Percentiles rank a stretch among this genome's conserved stretches.
These are phyloP conservation scores for Acanthosoma haemorrhoidale DNA, from an alignment of 2,888 invertebrate genomes.

Conservation along the genomic window DNA sequence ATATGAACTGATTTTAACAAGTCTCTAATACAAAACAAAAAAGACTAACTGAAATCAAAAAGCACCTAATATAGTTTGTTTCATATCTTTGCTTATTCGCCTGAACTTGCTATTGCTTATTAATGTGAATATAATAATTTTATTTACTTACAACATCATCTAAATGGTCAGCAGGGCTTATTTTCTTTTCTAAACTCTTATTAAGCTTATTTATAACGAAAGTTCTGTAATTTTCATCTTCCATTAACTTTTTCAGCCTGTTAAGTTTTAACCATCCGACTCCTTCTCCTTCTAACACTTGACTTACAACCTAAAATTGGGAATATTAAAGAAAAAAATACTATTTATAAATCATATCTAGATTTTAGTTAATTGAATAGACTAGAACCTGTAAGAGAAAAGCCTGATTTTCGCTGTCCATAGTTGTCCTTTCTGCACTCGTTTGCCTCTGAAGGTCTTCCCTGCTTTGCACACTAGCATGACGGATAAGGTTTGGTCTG, in stretches of 20 bases:
- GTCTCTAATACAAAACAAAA: too few relatives aligned
- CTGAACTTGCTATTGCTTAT: too few relatives aligned
- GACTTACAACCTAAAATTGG: constrained; percentile 61
- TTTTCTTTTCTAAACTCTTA: constrained; percentile 84
- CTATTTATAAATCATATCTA: not conserved
- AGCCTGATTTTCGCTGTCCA: constrained; percentile 85
- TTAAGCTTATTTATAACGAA: constrained; percentile 93
- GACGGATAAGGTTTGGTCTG: constrained; percentile 81
- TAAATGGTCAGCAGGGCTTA: constrained; percentile 92
- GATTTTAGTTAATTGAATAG: too few relatives aligned
- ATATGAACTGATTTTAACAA: too few relatives aligned
- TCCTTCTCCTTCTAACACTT: constrained; percentile 84
- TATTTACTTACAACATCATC: constrained; percentile 83
- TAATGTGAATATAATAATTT: not conserved
- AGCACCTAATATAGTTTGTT: too few relatives aligned
- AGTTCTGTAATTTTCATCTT: constrained; percentile 96
- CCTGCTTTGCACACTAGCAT: constrained; percentile 62
- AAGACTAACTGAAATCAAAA: too few relatives aligned
- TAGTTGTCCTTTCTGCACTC: constrained; percentile 64
- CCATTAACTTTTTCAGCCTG: constrained; percentile 90
- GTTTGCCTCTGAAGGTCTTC: constrained; percentile 63
- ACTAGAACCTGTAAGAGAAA: constrained; percentile 89
- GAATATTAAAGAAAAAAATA: not conserved
- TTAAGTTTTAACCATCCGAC: constrained; percentile 95
- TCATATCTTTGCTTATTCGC: too few relatives aligned